Evolutionary conservation across 37 sponge, comb jelly and placozoan genomes (phyloP).

Genomic region (Ianthella basta): DNA sequence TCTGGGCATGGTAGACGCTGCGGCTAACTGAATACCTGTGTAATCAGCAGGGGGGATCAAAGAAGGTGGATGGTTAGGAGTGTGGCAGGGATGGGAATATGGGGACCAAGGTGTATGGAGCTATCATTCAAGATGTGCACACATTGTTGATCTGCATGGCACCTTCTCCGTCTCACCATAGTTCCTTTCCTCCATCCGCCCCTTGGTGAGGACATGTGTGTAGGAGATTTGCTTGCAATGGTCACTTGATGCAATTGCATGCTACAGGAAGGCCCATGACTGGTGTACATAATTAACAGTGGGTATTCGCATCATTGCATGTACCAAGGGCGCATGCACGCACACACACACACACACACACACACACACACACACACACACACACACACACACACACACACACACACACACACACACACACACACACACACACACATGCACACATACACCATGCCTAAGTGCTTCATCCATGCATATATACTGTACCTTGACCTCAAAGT

Average conservation of each 20-base stretch:
- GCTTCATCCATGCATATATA: too few species aligned
- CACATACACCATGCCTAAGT: too few species aligned
- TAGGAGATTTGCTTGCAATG: constrained; percentile 35
- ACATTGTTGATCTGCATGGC: background rate
- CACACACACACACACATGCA: background rate
- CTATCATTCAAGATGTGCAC: background rate
- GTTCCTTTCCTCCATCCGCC: constrained; percentile 54
- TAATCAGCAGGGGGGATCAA: too few species aligned
- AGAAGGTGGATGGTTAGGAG: too few species aligned
- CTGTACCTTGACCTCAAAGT: constrained; percentile 86
- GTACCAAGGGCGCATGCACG: too few species aligned
- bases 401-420: constrained; percentile 21
- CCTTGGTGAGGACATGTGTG: constrained; percentile 67
- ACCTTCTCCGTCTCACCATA: constrained; percentile 53
- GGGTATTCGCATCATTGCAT: too few species aligned
- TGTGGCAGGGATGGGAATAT: too few species aligned
- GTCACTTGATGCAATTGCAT: constrained; percentile 10
- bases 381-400: background rate
- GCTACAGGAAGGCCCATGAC: background rate
- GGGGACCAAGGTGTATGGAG: too few species aligned
- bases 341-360: background rate
- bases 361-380: background rate
- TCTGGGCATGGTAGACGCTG: constrained; percentile 63
- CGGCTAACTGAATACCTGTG: constrained; percentile 80
- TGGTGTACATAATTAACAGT: too few species aligned